Evolutionary conservation across 2,797 vertebrate species (phyloP).

Genomic region (Muscicapa comitata): DNA sequence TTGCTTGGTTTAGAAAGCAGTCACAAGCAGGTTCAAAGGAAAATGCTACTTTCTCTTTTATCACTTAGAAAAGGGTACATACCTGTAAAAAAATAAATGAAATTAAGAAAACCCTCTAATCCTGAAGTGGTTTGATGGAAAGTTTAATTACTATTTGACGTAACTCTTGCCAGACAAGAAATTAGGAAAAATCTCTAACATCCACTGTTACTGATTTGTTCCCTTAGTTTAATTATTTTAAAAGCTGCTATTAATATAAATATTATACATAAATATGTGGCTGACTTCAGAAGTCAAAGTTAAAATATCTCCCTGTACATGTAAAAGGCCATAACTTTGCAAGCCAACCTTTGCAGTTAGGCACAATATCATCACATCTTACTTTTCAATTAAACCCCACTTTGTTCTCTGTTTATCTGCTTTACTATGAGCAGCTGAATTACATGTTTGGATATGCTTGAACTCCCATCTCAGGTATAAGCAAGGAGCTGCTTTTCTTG

Average conservation of each 20-base stretch:
- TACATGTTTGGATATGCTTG: background rate
- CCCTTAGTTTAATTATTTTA: constrained; percentile 2
- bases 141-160: background rate
- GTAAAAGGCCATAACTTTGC: background rate
- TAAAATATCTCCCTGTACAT: background rate
- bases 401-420: background rate
- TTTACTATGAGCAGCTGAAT: background rate
- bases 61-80: background rate
- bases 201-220: background rate
- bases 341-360: background rate
- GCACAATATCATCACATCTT: background rate
- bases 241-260: constrained; percentile 43
- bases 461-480: background rate
- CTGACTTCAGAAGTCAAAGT: background rate
- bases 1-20: background rate
- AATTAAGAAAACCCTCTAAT: background rate
- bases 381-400: background rate
- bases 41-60: background rate
- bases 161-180: background rate
- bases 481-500: background rate
- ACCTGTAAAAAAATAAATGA: background rate
- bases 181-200: background rate
- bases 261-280: constrained; percentile 55
- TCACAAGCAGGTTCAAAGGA: background rate
- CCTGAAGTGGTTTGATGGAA: background rate